Base-by-base conservation (phyloP, 1,140 invertebrate species). In the Lysiphlebus fabarum region DNA sequence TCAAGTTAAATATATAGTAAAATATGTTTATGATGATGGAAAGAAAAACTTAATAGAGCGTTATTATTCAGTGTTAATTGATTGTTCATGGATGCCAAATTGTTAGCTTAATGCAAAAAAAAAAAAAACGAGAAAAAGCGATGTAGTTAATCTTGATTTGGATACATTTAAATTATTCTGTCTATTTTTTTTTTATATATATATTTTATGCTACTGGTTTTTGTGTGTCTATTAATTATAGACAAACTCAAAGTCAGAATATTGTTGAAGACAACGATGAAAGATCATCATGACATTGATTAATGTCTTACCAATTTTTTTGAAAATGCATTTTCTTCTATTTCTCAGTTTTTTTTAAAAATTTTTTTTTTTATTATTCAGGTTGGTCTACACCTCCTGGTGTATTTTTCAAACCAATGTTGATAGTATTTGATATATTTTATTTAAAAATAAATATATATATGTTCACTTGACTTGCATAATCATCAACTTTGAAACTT, bases 51-150 rank as follows among this genome's bases (percentile, higher is more conserved):
- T 61, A 64, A 64, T 61, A 55, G 58, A 58, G 50, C 62, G 59
- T 58, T 55, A 61, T 64, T 61, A 64, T 55, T 55, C 42, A 43
- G 53, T 43, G 56, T 60, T 64, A 61, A 64, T 64, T 64, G 62
- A 64, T 64, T 61, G 62, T 50, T 53, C 45, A 38, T 40, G 47
- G 60, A 61, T 64, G 58, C 58, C 62, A 64, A 64, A 58, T 58
- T n/a, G n/a, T n/a, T n/a, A n/a, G n/a, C 17, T 26, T 26, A 2
- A 1, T 26, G 17, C 17, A 26, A 26, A 26, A 26, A 26, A 26
- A 26, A 17, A 17, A 17, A 26, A 26, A 26, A 26, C 2, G 4
- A 26, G 17, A 2, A 26, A 26, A 26, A 26, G 4, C 4, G 17
- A 26, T 26, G 17, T 26, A 26, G 17, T 26, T 26, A 26, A 26